Percentiles rank a stretch among this genome's conserved stretches.
Conservation (phyloP, 2,797 vertebrate genomes). For the Philypnodon macrostomus region DNA sequence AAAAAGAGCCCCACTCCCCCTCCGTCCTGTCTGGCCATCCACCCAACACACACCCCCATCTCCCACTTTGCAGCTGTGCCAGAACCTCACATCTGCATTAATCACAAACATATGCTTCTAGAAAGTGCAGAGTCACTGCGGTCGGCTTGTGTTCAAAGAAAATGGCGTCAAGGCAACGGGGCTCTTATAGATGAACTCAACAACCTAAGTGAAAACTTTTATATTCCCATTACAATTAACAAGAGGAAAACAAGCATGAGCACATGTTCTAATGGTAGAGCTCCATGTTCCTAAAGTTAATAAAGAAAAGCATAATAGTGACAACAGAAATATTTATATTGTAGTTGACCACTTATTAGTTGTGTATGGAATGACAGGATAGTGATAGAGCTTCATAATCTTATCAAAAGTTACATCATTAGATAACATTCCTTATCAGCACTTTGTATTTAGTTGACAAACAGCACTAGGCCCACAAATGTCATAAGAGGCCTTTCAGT, state of each 20-base stretch:
- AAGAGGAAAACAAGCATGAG: too few relatives aligned
- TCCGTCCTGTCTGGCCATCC: constrained; percentile 1
- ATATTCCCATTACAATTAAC: neutral
- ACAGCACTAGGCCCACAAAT: constrained; percentile 14
- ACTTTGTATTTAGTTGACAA: constrained; percentile 15
- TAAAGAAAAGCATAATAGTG: too few relatives aligned
- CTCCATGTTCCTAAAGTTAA: too few relatives aligned
- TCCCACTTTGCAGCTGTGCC: neutral
- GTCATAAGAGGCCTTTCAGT: constrained; percentile 6
- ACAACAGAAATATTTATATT: too few relatives aligned
- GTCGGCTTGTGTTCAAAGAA: constrained; percentile 12
- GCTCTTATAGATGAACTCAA: constrained; percentile 13
- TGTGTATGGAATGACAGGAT: neutral
- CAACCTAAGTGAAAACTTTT: constrained; percentile 14
- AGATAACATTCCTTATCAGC: constrained; percentile 9
- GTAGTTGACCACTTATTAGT: neutral
- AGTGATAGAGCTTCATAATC: neutral
- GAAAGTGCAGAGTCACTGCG: constrained; percentile 74
- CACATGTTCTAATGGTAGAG: too few relatives aligned
- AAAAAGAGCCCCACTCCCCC: constrained; percentile 10
- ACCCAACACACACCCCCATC: constrained; percentile 2
- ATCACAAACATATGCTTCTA: constrained; percentile 68
- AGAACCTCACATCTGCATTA: constrained; percentile 33
- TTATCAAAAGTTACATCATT: constrained; percentile 12
- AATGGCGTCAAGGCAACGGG: neutral